Evolutionary conservation across 2,888 invertebrate species (phyloP), one percentile per base, ranked within the genome.

Genomic region (Drosophila kambysellisi): DNA sequence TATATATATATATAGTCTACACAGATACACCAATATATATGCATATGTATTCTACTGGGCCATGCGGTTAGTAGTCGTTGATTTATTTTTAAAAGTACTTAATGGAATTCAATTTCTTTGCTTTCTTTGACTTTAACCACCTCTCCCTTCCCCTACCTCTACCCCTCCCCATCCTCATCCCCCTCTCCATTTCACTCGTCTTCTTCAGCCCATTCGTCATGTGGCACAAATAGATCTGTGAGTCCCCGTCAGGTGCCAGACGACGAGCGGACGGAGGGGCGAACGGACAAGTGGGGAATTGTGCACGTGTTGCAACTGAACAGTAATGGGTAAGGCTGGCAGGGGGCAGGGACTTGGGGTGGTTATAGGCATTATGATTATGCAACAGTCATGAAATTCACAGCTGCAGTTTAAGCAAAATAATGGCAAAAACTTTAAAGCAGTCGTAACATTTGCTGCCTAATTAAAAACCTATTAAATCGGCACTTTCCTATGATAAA

Each of bases 21-120:
- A 46, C 46, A 46, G 25, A 46, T 25, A 25, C 15, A 46, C 20
- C 20, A 20, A 43, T 43, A 43, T 43, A 20, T 43, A 20, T 25
- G 20, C 58, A 51, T 62, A 60, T 65, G 54, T 71, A 70, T 77
- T 71, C 69, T 66, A 89, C 83, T 88, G 89, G 90, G 87, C 87
- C 87, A 88, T 90, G 87, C 87, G 87, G 87, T 88, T 88, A 90
- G 90, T 88, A 88, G 87, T 80, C 76, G 75, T 68, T 74, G 64
- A 71, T 89, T 90, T 90, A 89, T 87, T 90, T 88, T 84, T 89
- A 88, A 89, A 89, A 76, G 85, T 90, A 89, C 87, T 88, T 89
- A 89, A 88, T 87, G 90, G 88, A 75, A 87, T 87, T 81, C 72
- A 83, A 81, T 86, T 81, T 79, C 70, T 71, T 70, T 74, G 46